These are phyloP conservation scores for Macrobrachium rosenbergii DNA, from an alignment of 1,140 invertebrate species.

Conservation along the genomic window DNA sequence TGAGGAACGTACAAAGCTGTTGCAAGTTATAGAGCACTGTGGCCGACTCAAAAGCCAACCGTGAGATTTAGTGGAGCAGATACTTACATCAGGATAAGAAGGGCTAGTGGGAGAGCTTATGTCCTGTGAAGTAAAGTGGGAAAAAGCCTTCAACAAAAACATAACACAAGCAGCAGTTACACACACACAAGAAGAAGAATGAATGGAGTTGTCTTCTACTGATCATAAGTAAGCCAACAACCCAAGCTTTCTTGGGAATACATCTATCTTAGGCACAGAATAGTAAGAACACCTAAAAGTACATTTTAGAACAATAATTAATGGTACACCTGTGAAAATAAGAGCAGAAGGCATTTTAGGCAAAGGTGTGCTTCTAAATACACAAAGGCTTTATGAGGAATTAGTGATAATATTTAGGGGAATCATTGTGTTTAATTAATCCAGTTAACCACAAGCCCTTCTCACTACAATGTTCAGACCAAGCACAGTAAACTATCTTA, in stretches of 20 bases:
- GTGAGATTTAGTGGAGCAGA: constrained; percentile 13
- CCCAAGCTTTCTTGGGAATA: constrained; percentile 17
- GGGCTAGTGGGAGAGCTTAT: constrained; percentile 66
- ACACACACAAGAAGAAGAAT: constrained; percentile 28
- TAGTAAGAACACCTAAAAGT: not conserved
- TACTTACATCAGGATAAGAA: constrained; percentile 66
- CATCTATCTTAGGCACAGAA: not conserved
- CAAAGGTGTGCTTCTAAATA: too few relatives aligned
- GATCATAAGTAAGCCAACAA: not conserved
- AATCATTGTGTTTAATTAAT: too few relatives aligned
- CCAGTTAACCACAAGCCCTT: too few relatives aligned
- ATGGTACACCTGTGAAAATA: too few relatives aligned
- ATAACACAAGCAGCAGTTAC: constrained; percentile 22
- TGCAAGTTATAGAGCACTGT: not conserved
- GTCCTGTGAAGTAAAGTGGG: constrained; percentile 63
- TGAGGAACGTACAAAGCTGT: too few relatives aligned
- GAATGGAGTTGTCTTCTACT: not conserved
- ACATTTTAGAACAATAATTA: too few relatives aligned
- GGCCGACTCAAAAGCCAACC: constrained; percentile 15
- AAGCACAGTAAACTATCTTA: too few relatives aligned
- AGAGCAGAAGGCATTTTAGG: too few relatives aligned
- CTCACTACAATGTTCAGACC: too few relatives aligned
- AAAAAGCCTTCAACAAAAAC: constrained; percentile 53
- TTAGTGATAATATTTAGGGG: too few relatives aligned
- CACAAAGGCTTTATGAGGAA: too few relatives aligned